phyloP scores from a whole-genome alignment of 2,113 vertebrate genomes.

The Scomber japonicus region DNA sequence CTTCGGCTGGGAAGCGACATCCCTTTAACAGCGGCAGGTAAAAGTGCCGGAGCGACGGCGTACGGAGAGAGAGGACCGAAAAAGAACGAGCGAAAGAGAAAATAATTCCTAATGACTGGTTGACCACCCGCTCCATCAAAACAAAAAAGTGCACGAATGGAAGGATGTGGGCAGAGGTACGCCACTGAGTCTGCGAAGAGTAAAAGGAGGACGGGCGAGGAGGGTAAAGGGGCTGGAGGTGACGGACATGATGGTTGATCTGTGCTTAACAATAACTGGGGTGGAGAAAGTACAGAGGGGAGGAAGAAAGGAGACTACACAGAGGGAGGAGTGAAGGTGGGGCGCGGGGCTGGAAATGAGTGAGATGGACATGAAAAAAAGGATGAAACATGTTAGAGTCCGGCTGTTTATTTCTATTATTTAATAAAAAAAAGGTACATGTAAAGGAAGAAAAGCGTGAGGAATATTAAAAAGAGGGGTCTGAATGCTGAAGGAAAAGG shows the following conservation, averaged over 20 bases:
- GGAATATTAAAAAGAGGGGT: not conserved
- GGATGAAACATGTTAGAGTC: not conserved
- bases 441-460: not conserved
- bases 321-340: slow-evolving; percentile 4
- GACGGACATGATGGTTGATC: slow-evolving; percentile 32
- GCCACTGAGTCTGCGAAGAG: slow-evolving; percentile 37
- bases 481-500: not conserved
- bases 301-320: slow-evolving; percentile 36
- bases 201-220: slow-evolving; percentile 36
- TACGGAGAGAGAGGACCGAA: slow-evolving; percentile 35
- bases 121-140: slow-evolving; percentile 38
- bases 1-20: slow-evolving; percentile 43
- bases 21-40: slow-evolving; percentile 56
- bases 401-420: not conserved
- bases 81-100: slow-evolving; percentile 41
- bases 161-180: slow-evolving; percentile 56
- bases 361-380: not conserved
- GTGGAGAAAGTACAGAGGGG: slow-evolving; percentile 32
- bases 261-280: slow-evolving; percentile 49
- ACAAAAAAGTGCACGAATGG: slow-evolving; percentile 59
- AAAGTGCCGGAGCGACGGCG: slow-evolving; percentile 39
- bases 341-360: not conserved
- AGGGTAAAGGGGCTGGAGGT: slow-evolving; percentile 33
- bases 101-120: slow-evolving; percentile 70
- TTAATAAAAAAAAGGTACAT: not conserved